Evolutionary conservation across 2,888 invertebrate genomes (phyloP).

Genomic region (Phlogophora meticulosa): DNA sequence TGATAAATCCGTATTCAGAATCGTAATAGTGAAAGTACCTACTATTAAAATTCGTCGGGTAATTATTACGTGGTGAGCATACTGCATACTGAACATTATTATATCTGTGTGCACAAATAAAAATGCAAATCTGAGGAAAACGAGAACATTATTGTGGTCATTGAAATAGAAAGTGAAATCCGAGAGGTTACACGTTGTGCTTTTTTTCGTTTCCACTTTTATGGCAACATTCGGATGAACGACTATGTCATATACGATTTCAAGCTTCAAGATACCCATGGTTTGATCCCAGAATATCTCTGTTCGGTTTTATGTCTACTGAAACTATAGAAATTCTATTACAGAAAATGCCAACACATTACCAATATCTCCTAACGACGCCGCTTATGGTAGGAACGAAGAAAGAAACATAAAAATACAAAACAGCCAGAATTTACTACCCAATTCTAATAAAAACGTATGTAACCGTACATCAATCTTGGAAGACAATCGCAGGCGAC

Average conservation of each 20-base stretch:
- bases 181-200: neutral
- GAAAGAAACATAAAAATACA: constrained; percentile 47
- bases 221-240: neutral
- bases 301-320: constrained; percentile 7
- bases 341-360: constrained; percentile 37
- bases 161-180: constrained; percentile 49
- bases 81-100: constrained; percentile 29
- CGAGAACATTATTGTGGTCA: constrained; percentile 21
- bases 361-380: constrained; percentile 26
- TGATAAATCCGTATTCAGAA: constrained; percentile 34
- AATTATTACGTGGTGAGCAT: constrained; percentile 45
- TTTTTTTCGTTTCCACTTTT: neutral
- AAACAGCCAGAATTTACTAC: constrained; percentile 48
- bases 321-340: constrained; percentile 6
- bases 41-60: constrained; percentile 43
- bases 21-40: constrained; percentile 55
- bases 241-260: neutral
- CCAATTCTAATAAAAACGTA: constrained; percentile 62
- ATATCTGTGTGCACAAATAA: constrained; percentile 36
- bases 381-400: constrained; percentile 22
- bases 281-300: neutral
- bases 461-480: constrained; percentile 60
- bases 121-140: constrained; percentile 51
- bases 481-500: constrained; percentile 57
- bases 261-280: neutral